phyloP scores from a whole-genome alignment of 2,113 vertebrate species.

The Phylloscopus whistleri region DNA sequence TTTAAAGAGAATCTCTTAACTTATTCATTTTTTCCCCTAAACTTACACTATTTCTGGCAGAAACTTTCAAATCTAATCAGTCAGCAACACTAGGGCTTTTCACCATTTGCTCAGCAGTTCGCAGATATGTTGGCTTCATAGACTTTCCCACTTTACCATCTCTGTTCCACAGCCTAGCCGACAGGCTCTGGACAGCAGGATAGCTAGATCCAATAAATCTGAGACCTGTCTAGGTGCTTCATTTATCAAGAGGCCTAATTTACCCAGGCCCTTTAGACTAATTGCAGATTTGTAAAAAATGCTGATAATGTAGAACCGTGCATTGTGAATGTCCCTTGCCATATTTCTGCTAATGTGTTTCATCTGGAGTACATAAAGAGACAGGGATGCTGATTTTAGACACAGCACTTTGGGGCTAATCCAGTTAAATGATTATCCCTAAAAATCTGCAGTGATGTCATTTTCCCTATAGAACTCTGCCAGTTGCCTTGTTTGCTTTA shows the following conservation, averaged over 20 bases:
- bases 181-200: constrained; percentile 78
- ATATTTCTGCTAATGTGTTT: constrained; percentile 96
- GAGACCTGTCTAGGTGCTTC: constrained; percentile 92
- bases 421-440: constrained; percentile 89
- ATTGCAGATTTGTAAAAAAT: constrained; percentile 99
- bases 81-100: constrained; percentile 2
- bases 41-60: constrained; percentile 41
- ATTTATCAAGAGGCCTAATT: constrained; percentile 99
- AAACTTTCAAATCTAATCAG: constrained; percentile 46
- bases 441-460: constrained; percentile 86
- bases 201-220: constrained; percentile 83
- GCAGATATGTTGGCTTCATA: constrained; percentile 15
- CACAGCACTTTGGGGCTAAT: constrained; percentile 88
- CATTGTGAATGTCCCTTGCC: constrained; percentile 90
- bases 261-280: constrained; percentile 99
- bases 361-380: constrained; percentile 95
- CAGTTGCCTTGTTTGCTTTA: constrained; percentile 80
- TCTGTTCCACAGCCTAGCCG: constrained; percentile 51
- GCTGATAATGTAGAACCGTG: constrained; percentile 96
- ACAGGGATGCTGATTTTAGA: constrained; percentile 86
- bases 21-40: not conserved
- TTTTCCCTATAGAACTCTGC: constrained; percentile 82
- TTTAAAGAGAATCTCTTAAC: not conserved
- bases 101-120: constrained; percentile 42
- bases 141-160: constrained; percentile 41